Base-by-base conservation (phyloP, 92 coral and sea anemone genomes). In the Parazoanthus atlanticus region DNA sequence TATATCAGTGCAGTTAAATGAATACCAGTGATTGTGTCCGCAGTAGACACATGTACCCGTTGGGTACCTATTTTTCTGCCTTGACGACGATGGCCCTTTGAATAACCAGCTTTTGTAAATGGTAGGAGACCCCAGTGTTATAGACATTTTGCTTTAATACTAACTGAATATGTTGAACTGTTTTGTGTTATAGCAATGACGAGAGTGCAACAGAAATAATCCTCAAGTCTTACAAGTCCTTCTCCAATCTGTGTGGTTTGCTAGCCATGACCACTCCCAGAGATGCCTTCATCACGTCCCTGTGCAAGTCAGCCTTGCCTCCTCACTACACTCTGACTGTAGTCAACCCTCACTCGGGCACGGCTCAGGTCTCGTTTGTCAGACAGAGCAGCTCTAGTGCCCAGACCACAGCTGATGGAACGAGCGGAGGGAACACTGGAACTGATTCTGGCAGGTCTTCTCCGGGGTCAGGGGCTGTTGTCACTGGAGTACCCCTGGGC, bases 241-340 rank as follows among this genome's bases (percentile, higher is more conserved):
- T 92, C 77, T 88, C 99, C 56, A 97, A 95, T 86, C 90, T 96
- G 41, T 97, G 99, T 83, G 99, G 99, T 31, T 81, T 97, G 25
- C 86, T 97, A n/a, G 91, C 90, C 88, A 88, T 97, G 43, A 97
- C 93, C 21, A 95, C 98, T 46, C 99, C 99, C 13, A 78, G 99
- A 26, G 99, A 97, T 86, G 99, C 99, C 2, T 97, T 97, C 80
- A 97, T 97, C 56, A 97, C 98, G 16, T 97, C 99, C 1, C 84
- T 97, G 33, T 97, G 99, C 82, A 97, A 97, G 73, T 96, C 99
- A 10, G 96, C 99, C 6, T 84, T 97, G n/a, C 99, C 99, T 28
- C 96, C 99, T 19, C 99, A 97, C 85, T 97, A 96, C 90, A 94
- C 98, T 86, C 92, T 97, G 65, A 94, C 98, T 38, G 98, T 97